phyloP scores from a whole-genome alignment of 2,888 invertebrate species.

The Caenorhabditis sulstoni region DNA sequence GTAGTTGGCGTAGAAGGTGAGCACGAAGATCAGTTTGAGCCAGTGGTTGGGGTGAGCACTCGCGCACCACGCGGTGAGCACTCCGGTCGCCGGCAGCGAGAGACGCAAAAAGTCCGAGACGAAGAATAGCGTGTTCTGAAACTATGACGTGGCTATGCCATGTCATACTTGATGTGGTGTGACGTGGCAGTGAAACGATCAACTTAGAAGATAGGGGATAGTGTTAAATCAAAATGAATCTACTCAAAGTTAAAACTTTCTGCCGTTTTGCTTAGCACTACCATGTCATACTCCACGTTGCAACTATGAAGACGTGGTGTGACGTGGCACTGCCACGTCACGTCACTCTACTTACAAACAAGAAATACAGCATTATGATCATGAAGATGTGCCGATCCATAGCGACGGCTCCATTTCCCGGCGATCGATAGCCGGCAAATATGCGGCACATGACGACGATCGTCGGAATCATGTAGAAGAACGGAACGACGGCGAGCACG shows the following conservation, averaged over 20 bases:
- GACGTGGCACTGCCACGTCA: no score
- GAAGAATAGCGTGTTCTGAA: slow-evolving; percentile 46
- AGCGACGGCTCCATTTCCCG: slow-evolving; percentile 10
- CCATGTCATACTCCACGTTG: no score
- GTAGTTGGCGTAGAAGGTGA: slow-evolving; percentile 47
- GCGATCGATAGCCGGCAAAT: slow-evolving; percentile 15
- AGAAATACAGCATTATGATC: slow-evolving; percentile 29
- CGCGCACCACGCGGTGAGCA: slow-evolving; percentile 43
- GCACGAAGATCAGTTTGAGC: slow-evolving; percentile 38
- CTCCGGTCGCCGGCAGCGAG: slow-evolving; percentile 31
- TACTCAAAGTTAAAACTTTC: no score
- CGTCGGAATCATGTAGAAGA: slow-evolving; percentile 39
- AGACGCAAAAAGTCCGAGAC: slow-evolving; percentile 34
- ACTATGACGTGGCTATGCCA: no score
- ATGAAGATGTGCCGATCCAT: slow-evolving; percentile 47
- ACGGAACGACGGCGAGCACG: slow-evolving; percentile 20
- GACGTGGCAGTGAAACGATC: no score
- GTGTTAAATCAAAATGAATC: no score
- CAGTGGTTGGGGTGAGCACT: slow-evolving; percentile 29
- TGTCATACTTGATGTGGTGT: no score
- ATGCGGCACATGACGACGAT: slow-evolving; percentile 22
- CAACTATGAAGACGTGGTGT: no score
- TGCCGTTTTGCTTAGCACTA: no score
- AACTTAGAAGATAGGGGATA: no score
- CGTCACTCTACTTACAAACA: slow-evolving; percentile 34